Conservation (phyloP, 2,888 invertebrate species). For the Lycaena phlaeas region DNA sequence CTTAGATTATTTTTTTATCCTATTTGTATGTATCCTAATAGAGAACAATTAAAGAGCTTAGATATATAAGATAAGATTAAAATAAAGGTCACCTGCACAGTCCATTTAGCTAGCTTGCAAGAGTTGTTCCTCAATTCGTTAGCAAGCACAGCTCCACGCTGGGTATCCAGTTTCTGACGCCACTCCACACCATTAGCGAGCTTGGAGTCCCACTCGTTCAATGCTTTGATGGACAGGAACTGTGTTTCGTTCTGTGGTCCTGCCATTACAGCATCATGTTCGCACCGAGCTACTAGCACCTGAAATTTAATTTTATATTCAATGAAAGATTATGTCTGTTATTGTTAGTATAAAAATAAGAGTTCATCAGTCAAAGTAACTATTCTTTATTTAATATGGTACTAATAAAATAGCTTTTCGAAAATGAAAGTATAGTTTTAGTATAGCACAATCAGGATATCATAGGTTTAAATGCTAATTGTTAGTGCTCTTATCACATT, state of each 20-base stretch:
- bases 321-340: background rate
- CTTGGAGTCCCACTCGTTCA: constrained; percentile 99
- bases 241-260: constrained; percentile 92
- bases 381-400: no score
- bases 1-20: no score
- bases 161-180: constrained; percentile 97
- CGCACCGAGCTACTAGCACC: constrained; percentile 92
- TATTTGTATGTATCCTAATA: background rate
- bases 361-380: no score
- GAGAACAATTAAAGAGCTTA: background rate
- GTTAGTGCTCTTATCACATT: no score
- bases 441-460: no score
- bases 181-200: constrained; percentile 97
- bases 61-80: no score
- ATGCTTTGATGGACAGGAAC: constrained; percentile 95
- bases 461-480: no score
- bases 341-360: no score
- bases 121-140: constrained; percentile 99
- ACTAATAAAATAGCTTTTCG: no score
- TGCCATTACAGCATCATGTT: constrained; percentile 95
- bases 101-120: constrained; percentile 99
- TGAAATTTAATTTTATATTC: constrained; percentile 26
- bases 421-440: no score
- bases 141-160: constrained; percentile 97
- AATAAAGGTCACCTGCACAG: no score